A percentile compares a stretch with the other conserved stretches of the same genome.
Evolutionary conservation across 2,797 vertebrate species (phyloP).

Genomic region (Pristis pectinata): DNA sequence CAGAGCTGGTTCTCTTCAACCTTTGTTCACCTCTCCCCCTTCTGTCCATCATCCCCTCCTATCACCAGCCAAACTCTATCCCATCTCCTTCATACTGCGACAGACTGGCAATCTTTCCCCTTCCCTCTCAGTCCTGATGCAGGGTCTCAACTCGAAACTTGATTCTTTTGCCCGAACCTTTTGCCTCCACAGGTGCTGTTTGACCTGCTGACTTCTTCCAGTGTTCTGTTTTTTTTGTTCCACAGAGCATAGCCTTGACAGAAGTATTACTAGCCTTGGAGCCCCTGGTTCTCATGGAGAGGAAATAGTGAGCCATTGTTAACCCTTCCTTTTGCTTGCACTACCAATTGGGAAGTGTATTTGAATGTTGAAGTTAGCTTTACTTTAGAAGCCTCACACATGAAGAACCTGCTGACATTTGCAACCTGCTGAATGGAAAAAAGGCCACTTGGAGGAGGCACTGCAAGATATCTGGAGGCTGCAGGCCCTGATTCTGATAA

Average conservation of each 20-base stretch:
- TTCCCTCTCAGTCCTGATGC: too few species aligned
- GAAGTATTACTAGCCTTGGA: background rate
- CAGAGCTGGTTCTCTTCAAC: too few species aligned
- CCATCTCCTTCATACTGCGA: too few species aligned
- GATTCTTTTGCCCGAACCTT: too few species aligned
- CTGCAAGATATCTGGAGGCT: background rate
- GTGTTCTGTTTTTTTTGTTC: background rate
- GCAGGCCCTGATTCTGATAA: background rate
- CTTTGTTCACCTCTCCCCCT: too few species aligned
- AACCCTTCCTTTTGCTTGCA: background rate
- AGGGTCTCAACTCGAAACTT: too few species aligned
- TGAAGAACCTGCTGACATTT: background rate
- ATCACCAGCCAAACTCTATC: too few species aligned
- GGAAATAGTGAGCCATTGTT: background rate
- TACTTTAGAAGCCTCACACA: background rate
- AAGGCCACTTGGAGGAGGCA: background rate
- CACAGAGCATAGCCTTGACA: background rate
- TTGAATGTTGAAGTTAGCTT: background rate
- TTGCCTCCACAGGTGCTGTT: too few species aligned
- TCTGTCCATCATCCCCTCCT: too few species aligned
- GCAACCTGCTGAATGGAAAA: background rate
- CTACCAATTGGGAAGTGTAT: background rate
- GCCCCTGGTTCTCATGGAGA: background rate
- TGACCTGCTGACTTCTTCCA: too few species aligned
- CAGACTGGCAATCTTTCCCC: too few species aligned